phyloP scores from a whole-genome alignment of 1,140 invertebrate species.

The Acromyrmex charruanus region DNA sequence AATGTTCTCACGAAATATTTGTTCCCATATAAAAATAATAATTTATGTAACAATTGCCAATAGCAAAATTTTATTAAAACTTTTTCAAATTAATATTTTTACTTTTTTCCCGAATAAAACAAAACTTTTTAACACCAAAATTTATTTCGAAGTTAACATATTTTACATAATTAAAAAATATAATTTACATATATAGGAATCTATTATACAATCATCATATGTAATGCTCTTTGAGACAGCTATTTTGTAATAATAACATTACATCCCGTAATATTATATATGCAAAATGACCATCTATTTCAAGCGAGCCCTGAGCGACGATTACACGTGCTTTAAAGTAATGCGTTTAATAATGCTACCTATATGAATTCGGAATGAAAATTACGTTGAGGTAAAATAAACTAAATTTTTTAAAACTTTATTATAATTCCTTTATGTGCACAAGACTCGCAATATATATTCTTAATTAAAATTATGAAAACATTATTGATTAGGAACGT shows the following conservation, averaged over 20 bases:
- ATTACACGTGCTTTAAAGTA: neutral
- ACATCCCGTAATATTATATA: neutral
- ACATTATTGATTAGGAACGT: neutral
- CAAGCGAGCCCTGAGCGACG: neutral
- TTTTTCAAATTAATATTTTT: neutral
- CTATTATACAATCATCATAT: neutral
- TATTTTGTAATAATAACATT: neutral
- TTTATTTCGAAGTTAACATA: neutral
- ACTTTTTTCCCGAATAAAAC: neutral
- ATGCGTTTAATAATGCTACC: neutral
- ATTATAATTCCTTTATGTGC: neutral
- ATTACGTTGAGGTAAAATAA: conserved; percentile 16
- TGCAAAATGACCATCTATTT: conserved; percentile 10
- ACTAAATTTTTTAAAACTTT: neutral
- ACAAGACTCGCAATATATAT: too few relatives aligned
- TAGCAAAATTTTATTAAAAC: neutral
- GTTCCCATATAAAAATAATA: neutral
- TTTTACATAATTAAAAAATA: neutral
- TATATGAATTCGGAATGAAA: neutral
- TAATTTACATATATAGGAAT: neutral
- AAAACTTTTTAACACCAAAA: neutral
- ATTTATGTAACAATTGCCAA: neutral
- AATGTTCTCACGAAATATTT: neutral
- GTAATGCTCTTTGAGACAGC: conserved; percentile 5
- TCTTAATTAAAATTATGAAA: conserved; percentile 29